Conservation (phyloP, 2,797 vertebrate genomes). For the Sebastes elongatus region DNA sequence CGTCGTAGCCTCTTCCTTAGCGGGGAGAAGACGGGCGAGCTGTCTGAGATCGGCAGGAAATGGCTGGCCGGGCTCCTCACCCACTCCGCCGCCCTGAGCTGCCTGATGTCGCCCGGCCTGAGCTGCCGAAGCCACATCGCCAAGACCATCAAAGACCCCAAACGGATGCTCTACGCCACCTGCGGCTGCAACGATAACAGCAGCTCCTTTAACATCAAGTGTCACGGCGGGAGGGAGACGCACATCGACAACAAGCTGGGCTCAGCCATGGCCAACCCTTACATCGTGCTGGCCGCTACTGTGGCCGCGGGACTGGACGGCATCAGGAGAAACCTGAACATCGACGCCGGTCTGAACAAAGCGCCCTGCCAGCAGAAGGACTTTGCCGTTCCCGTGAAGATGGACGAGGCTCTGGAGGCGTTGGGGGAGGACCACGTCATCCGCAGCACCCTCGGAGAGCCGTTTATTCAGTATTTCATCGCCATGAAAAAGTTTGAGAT, state of each 20-base stretch:
- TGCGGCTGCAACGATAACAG: slow-evolving; percentile 92
- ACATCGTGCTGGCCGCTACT: slow-evolving; percentile 90
- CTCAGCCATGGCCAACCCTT: slow-evolving; percentile 93
- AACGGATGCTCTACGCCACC: slow-evolving; percentile 82
- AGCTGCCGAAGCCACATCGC: slow-evolving; percentile 86
- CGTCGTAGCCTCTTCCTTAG: slow-evolving; percentile 86
- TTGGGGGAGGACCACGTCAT: slow-evolving; percentile 87
- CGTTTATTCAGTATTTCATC: slow-evolving; percentile 92
- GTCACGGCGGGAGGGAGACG: slow-evolving; percentile 86
- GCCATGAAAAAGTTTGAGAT: slow-evolving; percentile 95
- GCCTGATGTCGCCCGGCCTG: slow-evolving; percentile 89
- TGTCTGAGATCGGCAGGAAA: slow-evolving; percentile 87
- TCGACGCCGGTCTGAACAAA: slow-evolving; percentile 68
- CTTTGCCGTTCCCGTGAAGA: slow-evolving; percentile 86
- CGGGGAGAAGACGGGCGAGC: slow-evolving; percentile 72
- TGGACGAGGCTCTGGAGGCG: slow-evolving; percentile 88
- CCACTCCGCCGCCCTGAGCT: slow-evolving; percentile 92
- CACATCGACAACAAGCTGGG: slow-evolving; percentile 92
- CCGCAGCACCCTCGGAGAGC: slow-evolving; percentile 86
- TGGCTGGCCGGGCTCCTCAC: slow-evolving; percentile 91
- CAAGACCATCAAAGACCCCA: slow-evolving; percentile 84
- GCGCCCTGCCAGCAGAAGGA: slow-evolving; percentile 71
- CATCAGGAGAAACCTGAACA: slow-evolving; percentile 80
- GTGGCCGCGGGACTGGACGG: slow-evolving; percentile 93
- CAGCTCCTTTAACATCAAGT: slow-evolving; percentile 91